phyloP scores from a whole-genome alignment of 2,113 vertebrate genomes.

The Otocyon megalotis region DNA sequence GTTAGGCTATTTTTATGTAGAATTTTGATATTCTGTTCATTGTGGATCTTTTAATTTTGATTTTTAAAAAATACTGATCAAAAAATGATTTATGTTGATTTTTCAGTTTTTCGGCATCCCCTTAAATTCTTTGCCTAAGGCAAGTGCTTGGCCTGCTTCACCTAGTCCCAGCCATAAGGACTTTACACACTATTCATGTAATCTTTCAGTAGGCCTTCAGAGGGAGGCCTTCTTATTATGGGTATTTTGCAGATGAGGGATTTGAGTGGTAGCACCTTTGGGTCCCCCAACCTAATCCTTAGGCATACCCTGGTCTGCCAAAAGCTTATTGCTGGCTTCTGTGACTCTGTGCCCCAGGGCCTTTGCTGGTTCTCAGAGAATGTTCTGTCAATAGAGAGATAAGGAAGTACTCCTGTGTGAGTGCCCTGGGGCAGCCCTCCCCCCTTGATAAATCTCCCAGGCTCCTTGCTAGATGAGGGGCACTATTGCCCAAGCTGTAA shows the following conservation, averaged over 20 bases:
- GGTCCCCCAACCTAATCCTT: neutral
- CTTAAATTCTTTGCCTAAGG: neutral
- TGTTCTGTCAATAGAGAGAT: neutral
- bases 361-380: too few species aligned
- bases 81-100: neutral
- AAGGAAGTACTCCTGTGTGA: too few species aligned
- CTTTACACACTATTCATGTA: neutral
- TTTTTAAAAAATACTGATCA: neutral
- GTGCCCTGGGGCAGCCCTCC: neutral
- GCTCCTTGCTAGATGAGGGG: neutral
- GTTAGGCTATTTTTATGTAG: neutral
- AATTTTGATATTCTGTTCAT: conserved; percentile 12
- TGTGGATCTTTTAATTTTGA: neutral
- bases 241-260: neutral
- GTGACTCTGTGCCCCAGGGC: neutral
- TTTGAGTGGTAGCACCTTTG: neutral
- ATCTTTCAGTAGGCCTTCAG: neutral
- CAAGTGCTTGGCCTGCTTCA: neutral
- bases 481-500: accelerated
- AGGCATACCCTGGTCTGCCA: neutral
- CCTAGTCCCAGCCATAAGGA: neutral
- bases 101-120: neutral
- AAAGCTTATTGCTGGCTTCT: neutral
- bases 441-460: too few species aligned
- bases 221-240: neutral